These are phyloP conservation scores for Albula glossodonta DNA, from an alignment of 2,113 vertebrate genomes.

Conservation along the genomic window DNA sequence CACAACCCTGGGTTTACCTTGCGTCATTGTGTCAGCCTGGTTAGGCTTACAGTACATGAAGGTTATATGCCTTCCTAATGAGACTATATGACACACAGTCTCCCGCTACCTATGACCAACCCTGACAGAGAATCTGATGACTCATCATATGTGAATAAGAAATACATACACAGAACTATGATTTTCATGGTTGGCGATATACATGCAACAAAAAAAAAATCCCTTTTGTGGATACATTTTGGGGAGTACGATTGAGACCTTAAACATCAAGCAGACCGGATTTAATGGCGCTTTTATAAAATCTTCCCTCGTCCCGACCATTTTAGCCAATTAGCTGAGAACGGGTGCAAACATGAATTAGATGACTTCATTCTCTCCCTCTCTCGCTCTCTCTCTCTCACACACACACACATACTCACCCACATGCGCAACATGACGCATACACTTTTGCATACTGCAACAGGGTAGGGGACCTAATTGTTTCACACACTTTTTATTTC, in stretches of 20 bases:
- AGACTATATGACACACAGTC: too few relatives aligned
- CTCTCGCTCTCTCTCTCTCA: neutral
- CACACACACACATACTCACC: neutral
- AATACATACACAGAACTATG: neutral
- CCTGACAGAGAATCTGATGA: too few relatives aligned
- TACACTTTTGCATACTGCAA: too few relatives aligned
- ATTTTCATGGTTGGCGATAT: neutral
- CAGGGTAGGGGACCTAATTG: too few relatives aligned
- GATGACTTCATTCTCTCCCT: neutral
- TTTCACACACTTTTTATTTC: too few relatives aligned
- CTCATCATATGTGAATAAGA: neutral
- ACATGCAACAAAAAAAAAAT: neutral
- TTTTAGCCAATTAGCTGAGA: neutral
- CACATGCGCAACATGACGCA: too few relatives aligned
- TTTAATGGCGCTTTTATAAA: neutral
- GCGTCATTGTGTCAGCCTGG: neutral
- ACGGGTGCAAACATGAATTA: neutral
- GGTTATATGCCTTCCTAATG: neutral
- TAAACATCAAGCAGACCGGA: neutral
- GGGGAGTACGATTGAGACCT: too few relatives aligned
- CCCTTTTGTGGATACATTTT: neutral
- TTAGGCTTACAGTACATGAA: neutral
- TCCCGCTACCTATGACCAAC: too few relatives aligned
- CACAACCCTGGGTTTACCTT: neutral
- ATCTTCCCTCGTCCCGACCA: neutral